Percentiles rank a stretch among this genome's conserved stretches.
Evolutionary conservation across 2,888 invertebrate genomes (phyloP).

Genomic region (Lepetodrilus schrolli): DNA sequence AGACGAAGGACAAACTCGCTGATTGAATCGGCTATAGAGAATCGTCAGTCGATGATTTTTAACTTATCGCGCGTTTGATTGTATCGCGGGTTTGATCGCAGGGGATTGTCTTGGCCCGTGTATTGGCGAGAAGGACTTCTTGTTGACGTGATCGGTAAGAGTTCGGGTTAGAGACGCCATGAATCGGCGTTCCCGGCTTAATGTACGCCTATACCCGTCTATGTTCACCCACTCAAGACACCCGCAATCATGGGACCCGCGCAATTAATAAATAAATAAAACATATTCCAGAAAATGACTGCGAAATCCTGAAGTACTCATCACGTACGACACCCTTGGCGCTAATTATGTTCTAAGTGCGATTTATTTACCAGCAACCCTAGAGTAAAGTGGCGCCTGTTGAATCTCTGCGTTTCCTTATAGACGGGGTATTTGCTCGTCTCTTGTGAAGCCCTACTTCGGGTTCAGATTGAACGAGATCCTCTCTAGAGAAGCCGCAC

Average conservation of each 20-base stretch:
- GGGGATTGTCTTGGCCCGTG: not conserved
- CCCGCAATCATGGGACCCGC: no score
- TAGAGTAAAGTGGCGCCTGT: constrained; percentile 1
- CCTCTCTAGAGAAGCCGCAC: not conserved
- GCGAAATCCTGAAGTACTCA: not conserved
- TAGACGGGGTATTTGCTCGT: constrained; percentile 12
- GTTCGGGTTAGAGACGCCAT: not conserved
- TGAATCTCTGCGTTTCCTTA: not conserved
- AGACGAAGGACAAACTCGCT: not conserved
- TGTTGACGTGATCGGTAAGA: not conserved
- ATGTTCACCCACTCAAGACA: not conserved
- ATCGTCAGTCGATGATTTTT: constrained; percentile 5
- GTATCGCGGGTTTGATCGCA: not conserved
- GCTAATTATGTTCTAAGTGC: constrained; percentile 13
- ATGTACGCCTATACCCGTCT: not conserved
- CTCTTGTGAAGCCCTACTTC: not conserved
- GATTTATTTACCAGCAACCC: not conserved
- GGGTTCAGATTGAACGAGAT: not conserved
- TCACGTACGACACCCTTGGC: constrained; percentile 13
- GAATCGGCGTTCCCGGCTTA: not conserved
- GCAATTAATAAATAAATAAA: constrained; percentile 25
- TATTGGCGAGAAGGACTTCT: not conserved
- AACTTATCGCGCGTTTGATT: constrained; percentile 1
- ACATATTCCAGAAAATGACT: not conserved
- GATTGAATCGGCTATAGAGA: not conserved